These are phyloP conservation scores for Pterocles burchelli DNA, from an alignment of 2,113 vertebrate genomes.

Conservation along the genomic window DNA sequence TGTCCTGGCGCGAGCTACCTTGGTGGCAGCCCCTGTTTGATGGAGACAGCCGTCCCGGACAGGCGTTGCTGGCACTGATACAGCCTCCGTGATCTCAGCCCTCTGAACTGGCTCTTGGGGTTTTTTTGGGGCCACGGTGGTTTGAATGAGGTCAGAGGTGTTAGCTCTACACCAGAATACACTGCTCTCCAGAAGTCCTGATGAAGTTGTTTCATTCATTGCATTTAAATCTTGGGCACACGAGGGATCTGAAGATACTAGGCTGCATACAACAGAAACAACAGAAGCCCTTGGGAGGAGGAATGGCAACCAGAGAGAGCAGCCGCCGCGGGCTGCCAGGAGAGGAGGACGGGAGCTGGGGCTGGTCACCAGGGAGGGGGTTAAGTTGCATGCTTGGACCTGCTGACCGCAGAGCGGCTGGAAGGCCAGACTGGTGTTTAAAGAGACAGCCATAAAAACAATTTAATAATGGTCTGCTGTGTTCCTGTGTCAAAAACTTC, in stretches of 20 bases:
- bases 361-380: neutral
- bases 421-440: neutral
- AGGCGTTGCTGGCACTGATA: neutral
- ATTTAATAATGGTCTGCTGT: neutral
- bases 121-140: neutral
- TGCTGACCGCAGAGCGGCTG: neutral
- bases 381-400: neutral
- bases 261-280: neutral
- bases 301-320: neutral
- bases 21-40: neutral
- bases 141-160: neutral
- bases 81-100: neutral
- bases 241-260: neutral
- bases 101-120: neutral
- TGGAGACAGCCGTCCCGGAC: neutral
- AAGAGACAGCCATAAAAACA: neutral
- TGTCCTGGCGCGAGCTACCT: neutral
- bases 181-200: neutral
- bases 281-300: neutral
- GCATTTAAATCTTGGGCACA: rapidly evolving
- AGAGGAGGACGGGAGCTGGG: neutral
- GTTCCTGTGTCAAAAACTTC: neutral
- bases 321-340: neutral
- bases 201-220: neutral
- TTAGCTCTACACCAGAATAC: neutral